Base-by-base conservation (phyloP, 2,113 vertebrate species). In the Lepisosteus osseus region DNA sequence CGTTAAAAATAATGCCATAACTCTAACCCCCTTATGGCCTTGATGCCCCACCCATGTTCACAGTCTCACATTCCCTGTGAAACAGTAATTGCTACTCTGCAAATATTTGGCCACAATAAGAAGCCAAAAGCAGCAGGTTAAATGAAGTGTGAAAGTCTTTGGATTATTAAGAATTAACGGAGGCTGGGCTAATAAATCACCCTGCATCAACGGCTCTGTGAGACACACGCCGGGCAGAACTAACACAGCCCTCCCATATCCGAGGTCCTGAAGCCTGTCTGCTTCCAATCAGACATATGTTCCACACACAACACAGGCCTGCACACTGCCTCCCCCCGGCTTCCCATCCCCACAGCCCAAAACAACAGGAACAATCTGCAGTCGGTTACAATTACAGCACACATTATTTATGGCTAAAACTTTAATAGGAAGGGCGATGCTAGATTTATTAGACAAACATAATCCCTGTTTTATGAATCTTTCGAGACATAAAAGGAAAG, bases 141-240 rank as follows among this genome's bases (percentile, higher is more conserved):
- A 92, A 92, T 90, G 87, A 87, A 82, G 83, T 91, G 86, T 90
- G 89, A 90, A 91, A 89, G 86, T 87, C 89, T 86, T 83, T 84
- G 85, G 83, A 90, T 92, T 92, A 90, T 91, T 90, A 89, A 87
- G 90, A 92, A 91, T 92, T 89, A 91, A 91, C 86, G 85, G 82
- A 54, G 80, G 86, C 79, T 74, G 77, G 77, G 81, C 86, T 88
- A 90, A 90, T 92, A 92, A 92, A 92, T 92, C 91, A 91, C 78
- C 77, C 82, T 54, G 72, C 70, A 77, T 84, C 83, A 66, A 8
- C 69, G 74, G 78, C 78, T 76, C 73, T 71, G 45, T 74, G 69
- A 77, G 45, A 11, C 55, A 57, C 42, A 67, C 44, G 61, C 43
- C 42, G 77, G 72, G 67, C 65, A 65, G 71, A 69, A 41, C 7